Percentiles rank a stretch among this genome's conserved stretches.
Conservation (phyloP, 2,888 invertebrate species). For the Papilio gigon region DNA sequence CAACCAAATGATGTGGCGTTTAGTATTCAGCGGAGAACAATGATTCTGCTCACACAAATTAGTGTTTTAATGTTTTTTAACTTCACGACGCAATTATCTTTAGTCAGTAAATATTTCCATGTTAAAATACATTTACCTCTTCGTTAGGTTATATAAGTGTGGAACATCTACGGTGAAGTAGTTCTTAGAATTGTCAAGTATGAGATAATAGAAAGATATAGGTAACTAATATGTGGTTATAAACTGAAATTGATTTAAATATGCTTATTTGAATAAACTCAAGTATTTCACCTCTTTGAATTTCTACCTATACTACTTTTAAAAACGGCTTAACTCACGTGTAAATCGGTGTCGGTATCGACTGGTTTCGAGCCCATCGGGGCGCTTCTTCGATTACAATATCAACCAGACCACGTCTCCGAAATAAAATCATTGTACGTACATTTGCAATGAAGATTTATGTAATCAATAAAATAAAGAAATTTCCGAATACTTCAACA, state of each 20-base stretch:
- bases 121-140: constrained; percentile 3
- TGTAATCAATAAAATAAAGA: neutral
- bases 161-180: neutral
- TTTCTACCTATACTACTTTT: no score
- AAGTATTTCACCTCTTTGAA: neutral
- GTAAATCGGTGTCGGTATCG: no score
- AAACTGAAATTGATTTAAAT: neutral
- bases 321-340: no score
- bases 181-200: neutral
- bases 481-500: neutral
- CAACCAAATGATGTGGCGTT: constrained; percentile 9
- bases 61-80: constrained; percentile 16
- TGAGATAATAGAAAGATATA: neutral
- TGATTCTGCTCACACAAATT: constrained; percentile 6
- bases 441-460: neutral
- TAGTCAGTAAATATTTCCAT: constrained; percentile 4
- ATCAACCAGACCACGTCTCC: no score
- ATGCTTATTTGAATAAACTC: neutral
- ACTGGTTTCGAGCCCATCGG: no score
- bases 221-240: no score
- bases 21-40: constrained; percentile 24
- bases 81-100: constrained; percentile 11
- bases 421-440: no score
- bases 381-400: no score
- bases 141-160: constrained; percentile 10